Percentiles rank a stretch among this genome's conserved stretches.
Conservation (phyloP, 2,113 vertebrate genomes). For the Philantomba maxwellii region DNA sequence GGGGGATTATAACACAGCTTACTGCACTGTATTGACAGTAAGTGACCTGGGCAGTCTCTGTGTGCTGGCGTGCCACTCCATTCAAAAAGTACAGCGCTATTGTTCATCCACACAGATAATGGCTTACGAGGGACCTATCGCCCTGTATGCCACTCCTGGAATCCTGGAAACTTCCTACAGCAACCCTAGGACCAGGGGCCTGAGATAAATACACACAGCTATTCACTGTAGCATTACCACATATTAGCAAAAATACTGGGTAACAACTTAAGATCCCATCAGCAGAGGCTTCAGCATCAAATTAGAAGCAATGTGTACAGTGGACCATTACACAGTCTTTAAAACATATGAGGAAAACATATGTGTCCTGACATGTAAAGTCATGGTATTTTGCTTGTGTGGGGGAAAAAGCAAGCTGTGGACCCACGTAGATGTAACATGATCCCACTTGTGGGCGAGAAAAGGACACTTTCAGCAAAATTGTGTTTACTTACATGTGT, state of each 20-base stretch:
- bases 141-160: neutral
- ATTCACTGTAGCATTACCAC: neutral
- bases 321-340: neutral
- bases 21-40: neutral
- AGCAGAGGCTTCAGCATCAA: neutral
- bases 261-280: neutral
- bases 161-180: neutral
- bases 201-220: neutral
- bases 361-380: neutral
- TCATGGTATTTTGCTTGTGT: neutral
- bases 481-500: neutral
- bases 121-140: neutral
- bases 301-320: neutral
- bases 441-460: neutral
- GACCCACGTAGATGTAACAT: rapidly evolving
- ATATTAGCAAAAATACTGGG: neutral
- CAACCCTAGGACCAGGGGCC: neutral
- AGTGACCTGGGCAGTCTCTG: neutral
- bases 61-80: neutral
- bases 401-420: neutral
- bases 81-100: neutral
- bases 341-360: neutral
- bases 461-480: neutral
- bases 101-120: neutral
- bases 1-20: neutral